Conservation (phyloP, 2,888 invertebrate species). For the Aethes cnicana region DNA sequence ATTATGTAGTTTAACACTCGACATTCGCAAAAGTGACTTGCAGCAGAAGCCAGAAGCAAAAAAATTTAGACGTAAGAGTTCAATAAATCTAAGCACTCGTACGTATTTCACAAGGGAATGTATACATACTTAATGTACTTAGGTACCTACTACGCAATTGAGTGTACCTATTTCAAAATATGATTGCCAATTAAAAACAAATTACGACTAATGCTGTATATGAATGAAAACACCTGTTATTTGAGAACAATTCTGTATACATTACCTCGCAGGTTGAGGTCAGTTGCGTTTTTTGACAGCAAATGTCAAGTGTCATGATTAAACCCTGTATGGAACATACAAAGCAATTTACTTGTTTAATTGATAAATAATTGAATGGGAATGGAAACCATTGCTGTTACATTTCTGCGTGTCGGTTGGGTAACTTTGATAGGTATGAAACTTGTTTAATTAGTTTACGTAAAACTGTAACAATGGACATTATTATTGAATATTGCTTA, state of each 20-base stretch:
- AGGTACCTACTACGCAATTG: not conserved
- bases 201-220: constrained; percentile 14
- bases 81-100: no score
- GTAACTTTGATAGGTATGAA: not conserved
- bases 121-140: no score
- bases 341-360: constrained; percentile 6
- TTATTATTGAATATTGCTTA: no score
- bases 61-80: no score
- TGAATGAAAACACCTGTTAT: constrained; percentile 25
- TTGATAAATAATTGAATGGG: constrained; percentile 19
- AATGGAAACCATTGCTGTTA: constrained; percentile 3
- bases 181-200: constrained; percentile 18
- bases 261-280: constrained; percentile 23
- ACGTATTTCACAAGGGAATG: no score
- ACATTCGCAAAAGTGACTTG: no score
- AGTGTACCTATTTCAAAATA: not conserved
- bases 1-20: no score
- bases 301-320: constrained; percentile 28
- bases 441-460: not conserved
- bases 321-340: constrained; percentile 7
- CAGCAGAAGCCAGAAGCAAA: no score
- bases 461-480: no score
- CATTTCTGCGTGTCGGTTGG: not conserved
- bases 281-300: constrained; percentile 20
- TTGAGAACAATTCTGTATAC: constrained; percentile 8